Conservation (phyloP, 1,140 invertebrate genomes). For the Nymphalis io region DNA sequence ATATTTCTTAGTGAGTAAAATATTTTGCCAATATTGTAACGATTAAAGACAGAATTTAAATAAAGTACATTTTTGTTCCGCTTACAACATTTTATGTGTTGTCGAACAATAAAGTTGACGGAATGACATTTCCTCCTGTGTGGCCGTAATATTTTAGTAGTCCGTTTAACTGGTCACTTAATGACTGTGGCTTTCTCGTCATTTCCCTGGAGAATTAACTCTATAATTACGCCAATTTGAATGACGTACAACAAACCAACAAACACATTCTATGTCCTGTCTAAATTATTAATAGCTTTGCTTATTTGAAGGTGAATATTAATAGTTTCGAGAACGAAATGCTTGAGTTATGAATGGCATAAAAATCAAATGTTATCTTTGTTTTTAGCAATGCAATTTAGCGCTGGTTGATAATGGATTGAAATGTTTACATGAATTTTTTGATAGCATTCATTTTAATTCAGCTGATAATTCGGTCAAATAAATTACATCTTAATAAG, state of each 20-base stretch:
- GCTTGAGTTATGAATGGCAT: constrained; percentile 20
- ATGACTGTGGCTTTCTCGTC: constrained; percentile 5
- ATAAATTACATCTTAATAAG: neutral
- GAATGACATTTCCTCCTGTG: neutral
- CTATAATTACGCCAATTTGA: constrained; percentile 22
- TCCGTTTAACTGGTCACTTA: constrained; percentile 9
- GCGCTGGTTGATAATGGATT: constrained; percentile 15
- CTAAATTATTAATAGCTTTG: constrained; percentile 10
- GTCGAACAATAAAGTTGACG: neutral
- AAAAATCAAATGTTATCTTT: constrained; percentile 29
- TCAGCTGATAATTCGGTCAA: neutral
- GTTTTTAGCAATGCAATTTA: constrained; percentile 30
- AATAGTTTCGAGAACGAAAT: constrained; percentile 4
- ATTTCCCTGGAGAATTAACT: constrained; percentile 22
- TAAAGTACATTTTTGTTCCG: too few species aligned
- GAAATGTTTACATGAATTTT: neutral
- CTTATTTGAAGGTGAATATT: constrained; percentile 27
- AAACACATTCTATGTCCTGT: constrained; percentile 8
- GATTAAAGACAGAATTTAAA: too few species aligned
- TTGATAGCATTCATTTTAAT: constrained; percentile 3
- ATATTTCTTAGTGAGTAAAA: too few species aligned
- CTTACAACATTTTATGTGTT: neutral
- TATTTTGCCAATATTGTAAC: too few species aligned
- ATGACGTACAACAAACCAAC: constrained; percentile 6
- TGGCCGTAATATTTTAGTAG: constrained; percentile 9